These are phyloP conservation scores for Rhyzopertha dominica DNA, from an alignment of 1,140 invertebrate genomes.

Conservation along the genomic window DNA sequence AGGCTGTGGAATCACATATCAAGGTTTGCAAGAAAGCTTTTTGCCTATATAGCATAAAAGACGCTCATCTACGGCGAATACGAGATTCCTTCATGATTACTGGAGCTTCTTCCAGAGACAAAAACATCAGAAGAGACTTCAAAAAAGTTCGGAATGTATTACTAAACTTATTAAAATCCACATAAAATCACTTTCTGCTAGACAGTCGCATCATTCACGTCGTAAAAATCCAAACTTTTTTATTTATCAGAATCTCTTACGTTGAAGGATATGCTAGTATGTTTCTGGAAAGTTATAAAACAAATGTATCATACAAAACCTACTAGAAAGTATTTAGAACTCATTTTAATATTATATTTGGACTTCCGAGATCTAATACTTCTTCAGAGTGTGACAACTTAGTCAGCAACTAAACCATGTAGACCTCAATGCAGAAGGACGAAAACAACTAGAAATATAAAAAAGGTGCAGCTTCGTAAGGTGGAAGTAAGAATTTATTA, in stretches of 20 bases:
- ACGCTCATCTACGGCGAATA: no score
- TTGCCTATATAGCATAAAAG: no score
- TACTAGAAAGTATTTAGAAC: conserved; percentile 17
- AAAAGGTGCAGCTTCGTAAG: conserved; percentile 16
- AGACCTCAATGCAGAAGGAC: conserved; percentile 1
- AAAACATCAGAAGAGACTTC: no score
- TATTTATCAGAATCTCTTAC: conserved; percentile 16
- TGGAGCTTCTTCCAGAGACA: no score
- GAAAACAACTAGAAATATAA: conserved; percentile 3
- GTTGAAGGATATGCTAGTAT: conserved; percentile 14
- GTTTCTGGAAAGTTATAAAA: conserved; percentile 9
- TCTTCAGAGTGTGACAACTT: conserved; percentile 12
- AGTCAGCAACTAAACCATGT: conserved; percentile 10
- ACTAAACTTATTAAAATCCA: no score
- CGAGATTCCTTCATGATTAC: no score
- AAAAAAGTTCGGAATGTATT: no score
- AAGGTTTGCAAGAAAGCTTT: no score
- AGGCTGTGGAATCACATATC: no score
- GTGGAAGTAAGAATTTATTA: not conserved
- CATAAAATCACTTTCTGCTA: conserved; percentile 2
- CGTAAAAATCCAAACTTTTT: conserved; percentile 11
- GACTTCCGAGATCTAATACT: conserved; percentile 14
- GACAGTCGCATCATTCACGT: conserved; percentile 19
- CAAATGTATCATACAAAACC: conserved; percentile 14
- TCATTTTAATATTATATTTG: conserved; percentile 19